Conservation (phyloP, 2,113 vertebrate species). For the Daubentonia madagascariensis region DNA sequence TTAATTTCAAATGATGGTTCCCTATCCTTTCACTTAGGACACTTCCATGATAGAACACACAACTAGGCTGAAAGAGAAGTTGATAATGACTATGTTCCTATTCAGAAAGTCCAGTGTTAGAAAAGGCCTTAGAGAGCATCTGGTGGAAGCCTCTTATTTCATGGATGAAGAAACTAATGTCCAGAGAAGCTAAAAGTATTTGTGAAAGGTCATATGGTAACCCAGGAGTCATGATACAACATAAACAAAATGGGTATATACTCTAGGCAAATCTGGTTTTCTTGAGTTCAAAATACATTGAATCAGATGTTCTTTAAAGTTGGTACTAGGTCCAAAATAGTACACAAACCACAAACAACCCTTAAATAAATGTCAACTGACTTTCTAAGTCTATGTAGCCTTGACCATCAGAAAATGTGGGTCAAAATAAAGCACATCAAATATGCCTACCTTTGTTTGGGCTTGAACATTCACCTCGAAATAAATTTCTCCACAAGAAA, state of each 20-base stretch:
- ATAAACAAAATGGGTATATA: background rate
- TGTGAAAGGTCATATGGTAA: background rate
- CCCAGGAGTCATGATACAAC: background rate
- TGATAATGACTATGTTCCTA: background rate
- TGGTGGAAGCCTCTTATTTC: background rate
- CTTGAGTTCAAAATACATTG: background rate
- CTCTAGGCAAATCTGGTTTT: background rate
- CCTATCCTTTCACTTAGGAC: background rate
- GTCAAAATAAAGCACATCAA: background rate
- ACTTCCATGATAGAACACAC: background rate
- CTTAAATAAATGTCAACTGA: background rate
- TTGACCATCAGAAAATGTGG: background rate
- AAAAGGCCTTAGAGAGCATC: background rate
- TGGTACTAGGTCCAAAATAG: background rate
- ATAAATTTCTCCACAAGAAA: slow-evolving; percentile 2
- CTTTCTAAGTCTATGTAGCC: background rate
- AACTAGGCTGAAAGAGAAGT: background rate
- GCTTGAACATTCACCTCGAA: background rate
- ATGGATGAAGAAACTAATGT: background rate
- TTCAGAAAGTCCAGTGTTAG: background rate
- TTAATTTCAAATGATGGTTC: background rate
- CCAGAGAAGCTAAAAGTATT: background rate
- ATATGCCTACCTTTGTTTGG: background rate
- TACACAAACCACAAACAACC: background rate
- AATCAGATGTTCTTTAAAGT: background rate